A percentile compares a stretch with the other conserved stretches of the same genome.
phyloP scores from a whole-genome alignment of 2,113 vertebrate genomes.

The Equus quagga region DNA sequence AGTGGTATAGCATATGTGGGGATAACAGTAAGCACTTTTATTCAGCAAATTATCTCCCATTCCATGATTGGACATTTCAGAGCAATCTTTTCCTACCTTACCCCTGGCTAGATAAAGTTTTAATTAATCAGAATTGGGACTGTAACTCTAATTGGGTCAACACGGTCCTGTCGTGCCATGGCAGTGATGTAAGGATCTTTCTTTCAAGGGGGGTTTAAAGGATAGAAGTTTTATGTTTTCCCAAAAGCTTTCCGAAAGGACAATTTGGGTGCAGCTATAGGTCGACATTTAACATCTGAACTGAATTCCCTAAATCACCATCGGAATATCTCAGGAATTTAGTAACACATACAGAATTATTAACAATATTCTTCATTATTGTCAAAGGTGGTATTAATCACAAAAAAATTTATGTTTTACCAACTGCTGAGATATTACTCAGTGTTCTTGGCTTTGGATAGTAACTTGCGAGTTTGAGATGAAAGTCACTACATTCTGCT shows the following conservation, averaged over 20 bases:
- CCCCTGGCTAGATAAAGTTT: neutral
- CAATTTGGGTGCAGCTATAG: neutral
- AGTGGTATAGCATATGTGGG: neutral
- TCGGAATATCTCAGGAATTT: neutral
- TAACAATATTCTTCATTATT: neutral
- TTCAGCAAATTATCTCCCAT: conserved; percentile 6
- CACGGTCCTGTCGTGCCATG: neutral
- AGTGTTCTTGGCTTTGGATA: neutral
- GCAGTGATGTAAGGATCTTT: neutral
- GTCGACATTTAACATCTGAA: conserved; percentile 41
- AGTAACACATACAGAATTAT: conserved; percentile 34
- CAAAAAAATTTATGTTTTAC: neutral
- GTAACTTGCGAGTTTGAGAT: conserved; percentile 41
- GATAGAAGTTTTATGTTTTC: neutral
- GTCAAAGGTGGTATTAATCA: neutral
- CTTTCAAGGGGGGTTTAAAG: neutral
- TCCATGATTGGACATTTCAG: neutral
- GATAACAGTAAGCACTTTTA: neutral
- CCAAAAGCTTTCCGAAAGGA: conserved; percentile 23
- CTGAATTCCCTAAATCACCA: neutral
- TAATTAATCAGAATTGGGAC: conserved; percentile 45
- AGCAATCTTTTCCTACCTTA: neutral
- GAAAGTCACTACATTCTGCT: conserved; percentile 61
- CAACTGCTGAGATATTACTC: neutral
- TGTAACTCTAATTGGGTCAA: conserved; percentile 45